phyloP scores from a whole-genome alignment of 2,797 vertebrate genomes.

The Melanotaenia parkinsoni region DNA sequence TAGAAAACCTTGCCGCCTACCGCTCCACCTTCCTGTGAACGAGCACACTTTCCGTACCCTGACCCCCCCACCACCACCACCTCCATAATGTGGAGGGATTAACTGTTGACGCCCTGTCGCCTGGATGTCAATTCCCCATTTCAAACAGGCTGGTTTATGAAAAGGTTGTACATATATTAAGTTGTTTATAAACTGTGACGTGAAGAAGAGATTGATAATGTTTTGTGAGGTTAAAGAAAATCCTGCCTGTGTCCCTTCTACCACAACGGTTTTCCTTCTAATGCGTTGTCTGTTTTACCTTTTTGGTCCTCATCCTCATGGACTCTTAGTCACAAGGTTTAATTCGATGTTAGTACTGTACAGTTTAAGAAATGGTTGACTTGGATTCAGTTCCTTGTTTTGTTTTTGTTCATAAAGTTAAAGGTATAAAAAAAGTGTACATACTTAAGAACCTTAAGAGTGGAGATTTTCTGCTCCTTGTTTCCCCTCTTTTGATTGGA shows the following conservation, averaged over 20 bases:
- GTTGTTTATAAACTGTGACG: constrained; percentile 63
- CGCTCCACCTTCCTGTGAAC: constrained; percentile 64
- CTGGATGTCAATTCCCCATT: constrained; percentile 14
- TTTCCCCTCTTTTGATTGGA: constrained; percentile 68
- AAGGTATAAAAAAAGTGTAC: constrained; percentile 72
- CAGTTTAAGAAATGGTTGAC: constrained; percentile 79
- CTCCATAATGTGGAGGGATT: constrained; percentile 26
- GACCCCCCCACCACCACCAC: background rate
- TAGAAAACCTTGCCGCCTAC: constrained; percentile 18
- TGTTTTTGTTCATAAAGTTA: constrained; percentile 75
- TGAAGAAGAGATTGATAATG: constrained; percentile 26
- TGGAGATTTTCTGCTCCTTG: constrained; percentile 68
- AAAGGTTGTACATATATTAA: constrained; percentile 63
- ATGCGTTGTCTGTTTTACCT: background rate
- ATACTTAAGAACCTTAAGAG: constrained; percentile 72
- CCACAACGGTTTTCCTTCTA: constrained; percentile 33
- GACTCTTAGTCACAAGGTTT: constrained; percentile 70
- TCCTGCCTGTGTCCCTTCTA: constrained; percentile 46
- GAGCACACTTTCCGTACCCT: constrained; percentile 50
- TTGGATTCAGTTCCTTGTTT: constrained; percentile 73
- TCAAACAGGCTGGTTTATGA: constrained; percentile 23
- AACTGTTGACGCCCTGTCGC: constrained; percentile 41
- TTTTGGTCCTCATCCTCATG: constrained; percentile 47
- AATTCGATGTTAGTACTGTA: constrained; percentile 82
- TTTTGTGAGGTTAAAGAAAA: constrained; percentile 39